Conservation (phyloP, 2,113 vertebrate genomes). For the Gallinago undulata region DNA sequence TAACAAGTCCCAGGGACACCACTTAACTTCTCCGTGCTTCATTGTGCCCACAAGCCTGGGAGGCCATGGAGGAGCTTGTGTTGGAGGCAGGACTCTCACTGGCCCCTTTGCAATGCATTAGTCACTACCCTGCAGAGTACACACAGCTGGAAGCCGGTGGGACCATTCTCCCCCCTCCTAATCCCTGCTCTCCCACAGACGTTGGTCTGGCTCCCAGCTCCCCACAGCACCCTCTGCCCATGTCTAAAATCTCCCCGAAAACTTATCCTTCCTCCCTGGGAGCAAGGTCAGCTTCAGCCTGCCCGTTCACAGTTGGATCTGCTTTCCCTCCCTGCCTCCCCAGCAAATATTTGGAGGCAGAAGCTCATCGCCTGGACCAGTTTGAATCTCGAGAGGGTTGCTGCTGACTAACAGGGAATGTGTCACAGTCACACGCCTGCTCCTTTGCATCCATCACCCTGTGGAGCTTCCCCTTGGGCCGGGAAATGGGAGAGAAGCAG, state of each 20-base stretch:
- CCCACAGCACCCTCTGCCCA: neutral
- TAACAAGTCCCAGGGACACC: neutral
- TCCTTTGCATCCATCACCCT: neutral
- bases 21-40: neutral
- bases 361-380: neutral
- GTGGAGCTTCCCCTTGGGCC: neutral
- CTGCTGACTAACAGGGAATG: neutral
- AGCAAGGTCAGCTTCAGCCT: neutral
- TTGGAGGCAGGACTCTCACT: neutral
- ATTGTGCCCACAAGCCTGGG: neutral
- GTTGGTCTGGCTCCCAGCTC: rapidly evolving
- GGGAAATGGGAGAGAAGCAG: neutral
- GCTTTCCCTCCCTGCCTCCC: neutral
- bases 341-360: neutral
- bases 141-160: neutral
- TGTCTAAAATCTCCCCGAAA: neutral
- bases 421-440: neutral
- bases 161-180: neutral
- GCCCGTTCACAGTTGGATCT: neutral
- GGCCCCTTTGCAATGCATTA: neutral
- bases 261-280: too few relatives aligned
- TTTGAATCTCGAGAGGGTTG: neutral
- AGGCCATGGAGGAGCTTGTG: rapidly evolving
- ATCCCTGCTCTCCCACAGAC: neutral
- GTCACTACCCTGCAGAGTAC: neutral